Evolutionary conservation across 2,888 invertebrate species (phyloP), one percentile per base, ranked within the genome.

Genomic region (Heliothis peltigera): DNA sequence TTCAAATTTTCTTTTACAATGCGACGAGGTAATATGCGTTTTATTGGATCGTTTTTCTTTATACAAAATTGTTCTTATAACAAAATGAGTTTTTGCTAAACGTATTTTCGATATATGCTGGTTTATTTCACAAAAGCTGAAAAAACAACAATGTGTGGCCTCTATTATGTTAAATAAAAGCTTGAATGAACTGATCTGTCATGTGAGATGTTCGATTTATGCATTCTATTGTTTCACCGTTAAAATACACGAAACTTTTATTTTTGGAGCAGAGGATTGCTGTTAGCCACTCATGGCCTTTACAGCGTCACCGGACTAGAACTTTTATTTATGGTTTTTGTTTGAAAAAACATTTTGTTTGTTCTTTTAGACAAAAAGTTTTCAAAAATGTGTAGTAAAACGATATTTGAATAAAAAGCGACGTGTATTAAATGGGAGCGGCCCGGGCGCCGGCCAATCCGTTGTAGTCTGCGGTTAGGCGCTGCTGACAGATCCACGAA

Each of bases 1-100:
- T 89, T 89, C 87, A 90, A 92, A 92, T 90, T 91, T 91, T 87
- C 88, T 87, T 89, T 89, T 87, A 88, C 89, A 89, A 88, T 89
- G 85, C 86, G 87, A 88, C 83, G 86, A 86, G 84, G 90, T 92
- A 91, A 91, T 92, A 91, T 88, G 88, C 89, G 83, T 90, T 92
- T 89, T 91, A 92, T 91, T 89, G 87, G 87, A 88, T 85, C 89
- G 87, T 91, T 90, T 89, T 87, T 89, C 87, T 87, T 88, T 89
- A 86, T 87, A 89, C 87, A 86, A 89, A 91, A 91, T 84, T 82
- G 82, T 85, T 89, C 81, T 86, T 87, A 84, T 84, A 84, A 79
- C 82, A 86, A 67, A 72, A 88, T 79, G 66, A 69, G 51, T 78
- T 80, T 80, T 76, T 69, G 62, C 47, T 66, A 32, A 80, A 79